These are phyloP conservation scores for Crotophaga sulcirostris DNA, from an alignment of 2,113 vertebrate species.

Conservation along the genomic window DNA sequence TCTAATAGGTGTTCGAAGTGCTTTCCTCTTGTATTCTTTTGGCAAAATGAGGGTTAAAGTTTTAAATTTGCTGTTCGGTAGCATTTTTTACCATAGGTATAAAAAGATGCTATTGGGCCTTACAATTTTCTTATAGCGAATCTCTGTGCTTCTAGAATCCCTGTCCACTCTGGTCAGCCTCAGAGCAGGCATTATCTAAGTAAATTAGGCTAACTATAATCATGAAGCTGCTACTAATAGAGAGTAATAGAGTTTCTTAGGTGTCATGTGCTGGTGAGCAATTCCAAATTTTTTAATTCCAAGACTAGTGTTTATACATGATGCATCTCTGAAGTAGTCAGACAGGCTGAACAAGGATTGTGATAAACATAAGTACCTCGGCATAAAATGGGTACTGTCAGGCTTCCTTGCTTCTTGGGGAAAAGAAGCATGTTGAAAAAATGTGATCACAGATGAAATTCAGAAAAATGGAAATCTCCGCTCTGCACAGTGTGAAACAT, in stretches of 20 bases:
- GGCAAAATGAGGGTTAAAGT: not conserved
- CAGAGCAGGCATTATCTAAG: not conserved
- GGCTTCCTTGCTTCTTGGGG: not conserved
- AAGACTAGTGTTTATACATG: not conserved
- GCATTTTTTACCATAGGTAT: not conserved
- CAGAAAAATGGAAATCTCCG: not conserved
- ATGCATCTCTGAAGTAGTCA: not conserved
- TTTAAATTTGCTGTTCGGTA: not conserved
- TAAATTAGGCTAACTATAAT: not conserved
- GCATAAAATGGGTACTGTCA: not conserved
- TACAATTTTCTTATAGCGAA: not conserved
- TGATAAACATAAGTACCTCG: not conserved
- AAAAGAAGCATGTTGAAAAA: not conserved
- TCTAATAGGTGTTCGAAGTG: not conserved
- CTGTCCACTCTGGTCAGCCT: not conserved
- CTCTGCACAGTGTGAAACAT: not conserved
- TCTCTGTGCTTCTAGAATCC: not conserved
- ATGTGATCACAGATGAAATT: not conserved
- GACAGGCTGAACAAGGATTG: not conserved
- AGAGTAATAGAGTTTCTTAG: not conserved
- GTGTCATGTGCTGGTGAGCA: not conserved
- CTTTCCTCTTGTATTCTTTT: not conserved
- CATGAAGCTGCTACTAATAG: not conserved
- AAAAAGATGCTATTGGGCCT: not conserved
- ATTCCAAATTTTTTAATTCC: not conserved